Percentiles rank a stretch among this genome's conserved stretches.
phyloP scores from a whole-genome alignment of 2,888 invertebrate genomes.

The Cataglyphis livida region DNA sequence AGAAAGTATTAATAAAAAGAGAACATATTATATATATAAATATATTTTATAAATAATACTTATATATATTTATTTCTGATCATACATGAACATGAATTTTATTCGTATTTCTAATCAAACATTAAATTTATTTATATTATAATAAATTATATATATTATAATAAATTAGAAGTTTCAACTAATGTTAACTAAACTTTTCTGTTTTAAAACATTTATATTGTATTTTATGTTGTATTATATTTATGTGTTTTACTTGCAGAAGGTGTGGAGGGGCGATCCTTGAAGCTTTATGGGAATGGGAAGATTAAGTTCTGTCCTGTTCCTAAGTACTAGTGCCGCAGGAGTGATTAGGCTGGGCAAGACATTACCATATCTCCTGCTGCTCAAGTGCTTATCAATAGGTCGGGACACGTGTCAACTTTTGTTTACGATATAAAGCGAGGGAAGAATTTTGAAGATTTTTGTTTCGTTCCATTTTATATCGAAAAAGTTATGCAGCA shows the following conservation, averaged over 20 bases:
- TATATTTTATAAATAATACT: too few relatives aligned
- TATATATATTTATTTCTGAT: too few relatives aligned
- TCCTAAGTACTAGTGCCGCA: constrained; percentile 98
- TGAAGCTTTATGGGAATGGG: not conserved
- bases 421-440: constrained; percentile 24
- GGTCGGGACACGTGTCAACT: constrained; percentile 85
- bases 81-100: too few relatives aligned
- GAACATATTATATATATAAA: too few relatives aligned
- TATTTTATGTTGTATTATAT: constrained; percentile 8
- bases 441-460: not conserved
- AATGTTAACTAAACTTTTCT: not conserved
- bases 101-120: not conserved
- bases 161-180: too few relatives aligned
- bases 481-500: not conserved
- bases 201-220: not conserved
- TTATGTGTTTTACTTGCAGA: constrained; percentile 37
- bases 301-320: constrained; percentile 88
- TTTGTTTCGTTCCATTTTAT: not conserved
- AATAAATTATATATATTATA: too few relatives aligned
- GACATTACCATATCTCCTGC: constrained; percentile 90
- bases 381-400: constrained; percentile 97
- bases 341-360: constrained; percentile 89
- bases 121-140: not conserved
- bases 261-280: not conserved
- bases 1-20: too few relatives aligned